phyloP scores from a whole-genome alignment of 2,888 invertebrate genomes.

The Harpalus rubripes region DNA sequence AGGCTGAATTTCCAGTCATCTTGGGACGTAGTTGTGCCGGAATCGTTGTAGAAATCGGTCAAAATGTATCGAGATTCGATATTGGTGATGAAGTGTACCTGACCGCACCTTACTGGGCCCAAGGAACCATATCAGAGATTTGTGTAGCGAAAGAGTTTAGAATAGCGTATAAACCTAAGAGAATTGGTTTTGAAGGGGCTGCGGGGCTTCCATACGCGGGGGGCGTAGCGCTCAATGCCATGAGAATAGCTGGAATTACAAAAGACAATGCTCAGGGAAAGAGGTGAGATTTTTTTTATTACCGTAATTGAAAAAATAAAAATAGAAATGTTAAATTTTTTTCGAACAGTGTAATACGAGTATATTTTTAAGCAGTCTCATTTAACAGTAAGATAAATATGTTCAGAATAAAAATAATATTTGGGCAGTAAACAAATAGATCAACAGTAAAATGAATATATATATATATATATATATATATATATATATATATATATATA shows the following conservation, averaged over 20 bases:
- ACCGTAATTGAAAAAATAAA: too few relatives aligned
- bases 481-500: too few relatives aligned
- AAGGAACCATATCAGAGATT: constrained; percentile 80
- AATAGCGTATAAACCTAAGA: constrained; percentile 80
- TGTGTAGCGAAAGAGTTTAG: constrained; percentile 79
- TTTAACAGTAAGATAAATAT: too few relatives aligned
- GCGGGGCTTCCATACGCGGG: constrained; percentile 82
- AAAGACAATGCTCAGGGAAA: constrained; percentile 78
- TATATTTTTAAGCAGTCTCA: too few relatives aligned
- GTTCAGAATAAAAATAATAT: too few relatives aligned
- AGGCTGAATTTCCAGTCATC: constrained; percentile 79
- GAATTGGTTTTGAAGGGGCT: constrained; percentile 81
- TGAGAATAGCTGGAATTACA: constrained; percentile 77
- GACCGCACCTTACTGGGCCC: constrained; percentile 80
- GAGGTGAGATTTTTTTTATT: constrained; percentile 74
- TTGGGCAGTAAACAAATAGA: too few relatives aligned
- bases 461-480: too few relatives aligned
- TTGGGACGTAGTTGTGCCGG: constrained; percentile 84
- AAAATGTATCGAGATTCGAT: constrained; percentile 80
- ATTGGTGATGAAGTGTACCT: constrained; percentile 83
- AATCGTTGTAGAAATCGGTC: constrained; percentile 81
- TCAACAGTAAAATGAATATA: too few relatives aligned
- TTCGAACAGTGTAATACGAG: too few relatives aligned
- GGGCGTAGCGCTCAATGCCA: constrained; percentile 79
- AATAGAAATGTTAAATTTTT: too few relatives aligned